Evolutionary conservation across 2,888 invertebrate genomes (phyloP).

Genomic region (Caenorhabditis sp.): DNA sequence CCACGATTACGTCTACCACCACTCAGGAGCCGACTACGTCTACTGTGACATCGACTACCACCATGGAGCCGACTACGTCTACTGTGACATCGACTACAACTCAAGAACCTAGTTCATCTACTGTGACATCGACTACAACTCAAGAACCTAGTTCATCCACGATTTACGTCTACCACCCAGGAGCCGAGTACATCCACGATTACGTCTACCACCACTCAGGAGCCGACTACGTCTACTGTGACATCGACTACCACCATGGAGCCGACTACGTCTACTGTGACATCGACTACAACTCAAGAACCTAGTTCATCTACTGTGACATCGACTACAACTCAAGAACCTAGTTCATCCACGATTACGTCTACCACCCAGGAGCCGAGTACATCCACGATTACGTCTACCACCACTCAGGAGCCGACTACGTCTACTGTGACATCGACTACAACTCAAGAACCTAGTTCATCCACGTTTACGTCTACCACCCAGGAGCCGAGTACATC

Average conservation of each 20-base stretch:
- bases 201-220: background rate
- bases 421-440: background rate
- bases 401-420: background rate
- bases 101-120: background rate
- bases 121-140: background rate
- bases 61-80: background rate
- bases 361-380: too few species aligned
- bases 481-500: background rate
- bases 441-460: background rate
- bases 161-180: background rate
- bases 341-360: too few species aligned
- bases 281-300: too few species aligned
- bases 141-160: background rate
- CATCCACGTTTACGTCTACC: too few species aligned
- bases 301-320: too few species aligned
- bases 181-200: background rate
- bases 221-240: too few species aligned
- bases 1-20: too few species aligned
- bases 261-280: too few species aligned
- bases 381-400: too few species aligned
- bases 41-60: background rate
- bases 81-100: background rate
- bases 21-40: too few species aligned
- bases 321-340: too few species aligned
- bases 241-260: too few species aligned